Conservation (phyloP, 1,140 invertebrate genomes). For the Aphidius gifuensis region DNA sequence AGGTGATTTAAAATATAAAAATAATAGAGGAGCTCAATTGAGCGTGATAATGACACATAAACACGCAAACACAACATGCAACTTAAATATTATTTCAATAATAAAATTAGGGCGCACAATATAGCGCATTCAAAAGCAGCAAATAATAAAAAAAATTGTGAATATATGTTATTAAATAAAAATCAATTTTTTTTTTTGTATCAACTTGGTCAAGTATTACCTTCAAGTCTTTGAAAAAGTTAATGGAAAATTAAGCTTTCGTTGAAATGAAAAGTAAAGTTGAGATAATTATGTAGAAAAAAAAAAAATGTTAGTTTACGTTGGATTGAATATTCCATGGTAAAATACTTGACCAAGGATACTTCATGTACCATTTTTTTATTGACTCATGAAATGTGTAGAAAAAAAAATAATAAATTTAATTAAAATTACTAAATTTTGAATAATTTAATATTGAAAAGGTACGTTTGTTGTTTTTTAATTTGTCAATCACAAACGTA, state of each 20-base stretch:
- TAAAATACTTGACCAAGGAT: conserved; percentile 53
- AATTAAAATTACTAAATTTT: background rate
- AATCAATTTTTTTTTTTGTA: conserved; percentile 33
- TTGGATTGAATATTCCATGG: background rate
- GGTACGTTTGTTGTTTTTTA: too few relatives aligned
- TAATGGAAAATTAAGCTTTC: too few relatives aligned
- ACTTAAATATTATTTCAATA: conserved; percentile 1
- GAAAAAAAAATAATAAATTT: too few relatives aligned
- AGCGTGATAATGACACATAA: conserved; percentile 16
- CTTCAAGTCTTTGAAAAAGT: background rate
- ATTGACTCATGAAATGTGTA: background rate
- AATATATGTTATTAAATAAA: conserved; percentile 49
- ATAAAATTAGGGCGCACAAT: conserved; percentile 32
- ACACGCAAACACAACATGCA: conserved; percentile 37
- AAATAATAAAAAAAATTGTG: conserved; percentile 53
- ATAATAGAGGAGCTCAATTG: conserved; percentile 18
- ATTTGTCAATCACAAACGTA: background rate
- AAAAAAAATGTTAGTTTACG: too few relatives aligned
- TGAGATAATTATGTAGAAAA: conserved; percentile 12
- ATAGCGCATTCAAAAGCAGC: conserved; percentile 52
- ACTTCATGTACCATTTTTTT: conserved; percentile 48
- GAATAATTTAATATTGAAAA: background rate
- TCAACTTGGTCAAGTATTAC: conserved; percentile 52
- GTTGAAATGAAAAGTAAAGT: conserved; percentile 10
- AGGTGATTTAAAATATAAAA: background rate